A percentile compares a stretch with the other conserved stretches of the same genome.
phyloP scores from a whole-genome alignment of 2,888 invertebrate genomes.

The Perizoma affinitatum region DNA sequence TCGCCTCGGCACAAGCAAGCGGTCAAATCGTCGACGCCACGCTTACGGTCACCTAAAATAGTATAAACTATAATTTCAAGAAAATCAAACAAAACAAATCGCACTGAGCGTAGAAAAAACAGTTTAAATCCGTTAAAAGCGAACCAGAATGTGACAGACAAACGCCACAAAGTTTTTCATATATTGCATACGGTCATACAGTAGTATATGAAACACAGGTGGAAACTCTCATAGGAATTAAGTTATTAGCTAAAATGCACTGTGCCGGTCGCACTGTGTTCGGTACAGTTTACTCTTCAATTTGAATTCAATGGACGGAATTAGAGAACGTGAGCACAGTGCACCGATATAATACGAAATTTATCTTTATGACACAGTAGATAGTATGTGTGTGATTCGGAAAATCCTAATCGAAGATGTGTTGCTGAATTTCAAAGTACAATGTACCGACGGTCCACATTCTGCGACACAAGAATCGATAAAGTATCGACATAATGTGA shows the following conservation, averaged over 20 bases:
- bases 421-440: conserved; percentile 14
- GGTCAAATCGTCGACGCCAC: too few relatives aligned
- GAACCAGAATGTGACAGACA: conserved; percentile 14
- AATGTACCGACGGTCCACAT: conserved; percentile 22
- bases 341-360: conserved; percentile 34
- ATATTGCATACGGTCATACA: conserved; percentile 43
- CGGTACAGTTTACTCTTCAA: conserved; percentile 74
- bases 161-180: conserved; percentile 37
- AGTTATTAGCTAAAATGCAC: conserved; percentile 78
- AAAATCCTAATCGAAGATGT: too few relatives aligned
- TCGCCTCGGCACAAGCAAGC: too few relatives aligned
- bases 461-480: conserved; percentile 52
- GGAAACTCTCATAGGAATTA: conserved; percentile 78
- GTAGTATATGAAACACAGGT: conserved; percentile 51
- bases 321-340: conserved; percentile 66
- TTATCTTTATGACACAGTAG: neutral
- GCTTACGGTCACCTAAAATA: conserved; percentile 3
- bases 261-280: conserved; percentile 58
- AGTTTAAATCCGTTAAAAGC: conserved; percentile 31
- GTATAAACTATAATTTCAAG: conserved; percentile 9
- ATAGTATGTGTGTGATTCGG: too few relatives aligned
- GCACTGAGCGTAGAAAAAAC: conserved; percentile 27
- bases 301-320: conserved; percentile 81
- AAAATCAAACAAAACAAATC: conserved; percentile 27
- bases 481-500: conserved; percentile 67